Conservation (phyloP, 2,797 vertebrate genomes). For the Sandelia bainsii region DNA sequence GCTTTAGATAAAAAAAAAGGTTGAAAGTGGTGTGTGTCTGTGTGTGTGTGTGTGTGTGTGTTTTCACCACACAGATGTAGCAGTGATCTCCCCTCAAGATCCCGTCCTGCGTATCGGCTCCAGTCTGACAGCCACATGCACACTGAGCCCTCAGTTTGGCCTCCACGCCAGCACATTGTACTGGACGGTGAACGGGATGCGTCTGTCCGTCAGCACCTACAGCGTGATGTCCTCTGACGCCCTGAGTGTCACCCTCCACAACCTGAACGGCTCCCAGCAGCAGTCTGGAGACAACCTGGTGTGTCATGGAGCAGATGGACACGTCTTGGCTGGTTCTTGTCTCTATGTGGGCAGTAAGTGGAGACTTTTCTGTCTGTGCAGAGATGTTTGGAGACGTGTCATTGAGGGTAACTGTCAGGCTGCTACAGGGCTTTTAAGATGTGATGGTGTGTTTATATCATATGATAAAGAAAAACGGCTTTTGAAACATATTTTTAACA, state of each 20-base stretch:
- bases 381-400: neutral
- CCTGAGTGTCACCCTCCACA: slow-evolving; percentile 86
- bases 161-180: slow-evolving; percentile 86
- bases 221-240: slow-evolving; percentile 76
- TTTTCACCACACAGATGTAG: slow-evolving; percentile 82
- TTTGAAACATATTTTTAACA: neutral
- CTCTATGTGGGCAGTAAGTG: slow-evolving; percentile 94
- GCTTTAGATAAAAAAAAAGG: neutral
- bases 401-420: neutral
- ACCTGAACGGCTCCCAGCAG: slow-evolving; percentile 93
- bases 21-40: neutral
- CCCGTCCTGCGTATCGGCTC: slow-evolving; percentile 90
- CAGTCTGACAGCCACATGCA: slow-evolving; percentile 90
- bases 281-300: slow-evolving; percentile 96
- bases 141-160: slow-evolving; percentile 80
- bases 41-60: slow-evolving; percentile 15
- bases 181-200: slow-evolving; percentile 93
- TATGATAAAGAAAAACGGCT: neutral
- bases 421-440: neutral
- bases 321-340: slow-evolving; percentile 93
- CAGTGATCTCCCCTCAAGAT: slow-evolving; percentile 91
- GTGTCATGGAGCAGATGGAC: slow-evolving; percentile 90
- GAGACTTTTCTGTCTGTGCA: neutral
- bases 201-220: slow-evolving; percentile 86
- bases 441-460: neutral